These are phyloP conservation scores for Oscheius sp. DNA, from an alignment of 1,140 invertebrate species.

Conservation along the genomic window DNA sequence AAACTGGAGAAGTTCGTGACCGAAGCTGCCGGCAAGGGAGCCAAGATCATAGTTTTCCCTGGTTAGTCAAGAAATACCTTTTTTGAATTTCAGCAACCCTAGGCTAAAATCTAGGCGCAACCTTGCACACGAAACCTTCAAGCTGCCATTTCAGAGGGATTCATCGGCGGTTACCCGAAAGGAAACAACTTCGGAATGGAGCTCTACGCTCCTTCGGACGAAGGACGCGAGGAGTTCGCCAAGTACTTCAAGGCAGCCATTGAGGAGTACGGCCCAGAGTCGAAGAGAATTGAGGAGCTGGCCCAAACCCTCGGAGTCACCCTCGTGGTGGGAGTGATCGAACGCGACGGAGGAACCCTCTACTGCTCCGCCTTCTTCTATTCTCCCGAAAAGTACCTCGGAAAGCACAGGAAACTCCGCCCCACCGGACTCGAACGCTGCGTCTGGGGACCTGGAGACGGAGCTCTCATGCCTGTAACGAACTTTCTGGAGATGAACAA, in stretches of 20 bases:
- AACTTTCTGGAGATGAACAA: too few species aligned
- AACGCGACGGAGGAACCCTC: conserved; percentile 48
- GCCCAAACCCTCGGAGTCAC: conserved; percentile 35
- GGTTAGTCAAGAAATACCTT: too few species aligned
- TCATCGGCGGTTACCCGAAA: conserved; percentile 54
- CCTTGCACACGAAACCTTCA: too few species aligned
- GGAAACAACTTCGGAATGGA: conserved; percentile 47
- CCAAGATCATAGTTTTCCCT: conserved; percentile 48
- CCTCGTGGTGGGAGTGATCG: conserved; percentile 51
- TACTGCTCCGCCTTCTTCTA: conserved; percentile 51
- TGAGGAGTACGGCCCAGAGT: conserved; percentile 42
- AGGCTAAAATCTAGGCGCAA: too few species aligned
- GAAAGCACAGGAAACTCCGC: conserved; percentile 53
- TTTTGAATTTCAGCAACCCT: too few species aligned
- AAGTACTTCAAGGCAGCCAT: conserved; percentile 50
- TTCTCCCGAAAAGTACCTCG: conserved; percentile 10
- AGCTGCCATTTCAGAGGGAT: conserved; percentile 44
- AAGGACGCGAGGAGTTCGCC: conserved; percentile 50
- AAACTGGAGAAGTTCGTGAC: conserved; percentile 40
- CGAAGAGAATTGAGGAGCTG: conserved; percentile 39
- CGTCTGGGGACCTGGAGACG: conserved; percentile 58
- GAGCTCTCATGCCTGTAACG: conserved; percentile 53
- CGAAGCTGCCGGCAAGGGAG: conserved; percentile 44
- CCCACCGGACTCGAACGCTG: conserved; percentile 53
- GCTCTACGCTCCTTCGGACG: conserved; percentile 45